Evolutionary conservation across 2,113 vertebrate species (phyloP), one percentile per base, ranked within the genome.

Genomic region (Taurulus bubalis): DNA sequence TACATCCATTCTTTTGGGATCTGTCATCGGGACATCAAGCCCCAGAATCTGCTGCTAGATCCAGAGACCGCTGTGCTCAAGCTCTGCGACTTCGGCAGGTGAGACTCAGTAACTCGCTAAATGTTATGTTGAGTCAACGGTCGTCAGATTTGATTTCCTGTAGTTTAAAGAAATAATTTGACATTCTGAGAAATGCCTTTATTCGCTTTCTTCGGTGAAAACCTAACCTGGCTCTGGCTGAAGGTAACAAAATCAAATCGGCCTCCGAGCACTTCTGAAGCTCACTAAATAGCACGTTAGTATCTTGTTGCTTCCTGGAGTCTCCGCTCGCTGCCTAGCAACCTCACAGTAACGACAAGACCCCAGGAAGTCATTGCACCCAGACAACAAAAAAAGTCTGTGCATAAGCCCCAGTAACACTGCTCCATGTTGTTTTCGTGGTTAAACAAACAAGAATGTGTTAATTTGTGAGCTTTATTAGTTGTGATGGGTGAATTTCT

Each of bases 1-100:
- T 99, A 99, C 95, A 99, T 99, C 94, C 98, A 99, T 94, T 99
- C 98, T 87, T 99, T 99, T 95, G 98, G 98, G 90, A 99, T 99
- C 93, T 99, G 98, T 93, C 98, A 99, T 95, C 97, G 98, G 93
- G 98, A 99, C 96, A 99, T 99, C 94, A 99, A 99, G 96, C 98
- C 98, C 88, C 98, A 99, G 95, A 99, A 99, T 92, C 96, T 99
- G 93, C 97, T 99, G 93, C 95, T 99, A 94, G 98, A 99, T 88
- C 98, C 98, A 32, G 98, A 99, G 94, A 99, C 98, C n/a, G 98
- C 98, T 60, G 97, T 99, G 75, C 97, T 99, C 88, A 99, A 99
- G 91, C 97, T 99, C 81, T 99, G 98, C 24, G 98, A 99, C 93
- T 99, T 99, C 2, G 98, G 98, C 96, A 99, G 98, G 98, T 99